Evolutionary conservation across 2,888 invertebrate species (phyloP).

Genomic region (Drosophila prostipennis): DNA sequence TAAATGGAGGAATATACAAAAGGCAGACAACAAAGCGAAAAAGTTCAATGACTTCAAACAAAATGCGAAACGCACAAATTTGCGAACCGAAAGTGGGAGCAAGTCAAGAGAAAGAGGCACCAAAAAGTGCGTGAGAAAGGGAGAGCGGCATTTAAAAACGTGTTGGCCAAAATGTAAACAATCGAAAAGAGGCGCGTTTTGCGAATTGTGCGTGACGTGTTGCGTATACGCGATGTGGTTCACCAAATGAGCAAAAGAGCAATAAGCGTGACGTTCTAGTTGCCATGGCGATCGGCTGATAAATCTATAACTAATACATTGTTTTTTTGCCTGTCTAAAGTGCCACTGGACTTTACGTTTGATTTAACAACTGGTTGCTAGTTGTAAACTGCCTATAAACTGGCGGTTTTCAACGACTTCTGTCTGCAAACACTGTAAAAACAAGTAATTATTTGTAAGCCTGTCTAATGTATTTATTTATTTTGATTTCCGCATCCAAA

Average conservation of each 20-base stretch:
- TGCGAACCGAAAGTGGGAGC: neutral
- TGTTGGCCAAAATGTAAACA: slow-evolving; percentile 46
- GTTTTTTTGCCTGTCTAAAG: neutral
- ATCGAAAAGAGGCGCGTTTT: slow-evolving; percentile 27
- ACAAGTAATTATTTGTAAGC: neutral
- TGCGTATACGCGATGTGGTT: slow-evolving; percentile 42
- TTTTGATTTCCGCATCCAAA: neutral
- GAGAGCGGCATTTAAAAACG: slow-evolving; percentile 3
- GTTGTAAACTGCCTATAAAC: neutral
- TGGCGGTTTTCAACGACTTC: too few species aligned
- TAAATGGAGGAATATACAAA: slow-evolving; percentile 3
- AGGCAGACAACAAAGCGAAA: slow-evolving; percentile 46
- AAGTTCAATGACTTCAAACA: slow-evolving; percentile 76
- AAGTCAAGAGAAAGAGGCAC: neutral
- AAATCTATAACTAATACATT: neutral
- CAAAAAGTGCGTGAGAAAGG: slow-evolving; percentile 39
- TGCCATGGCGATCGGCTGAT: slow-evolving; percentile 29
- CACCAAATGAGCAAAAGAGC: neutral
- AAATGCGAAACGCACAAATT: slow-evolving; percentile 40
- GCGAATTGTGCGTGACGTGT: slow-evolving; percentile 35
- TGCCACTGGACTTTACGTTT: neutral
- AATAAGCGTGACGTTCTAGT: slow-evolving; percentile 28
- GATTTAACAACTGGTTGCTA: neutral
- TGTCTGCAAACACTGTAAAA: neutral
- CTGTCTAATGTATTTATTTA: neutral